These are phyloP conservation scores for Rhyacophila brunnea DNA, from an alignment of 1,140 invertebrate genomes.

Conservation along the genomic window DNA sequence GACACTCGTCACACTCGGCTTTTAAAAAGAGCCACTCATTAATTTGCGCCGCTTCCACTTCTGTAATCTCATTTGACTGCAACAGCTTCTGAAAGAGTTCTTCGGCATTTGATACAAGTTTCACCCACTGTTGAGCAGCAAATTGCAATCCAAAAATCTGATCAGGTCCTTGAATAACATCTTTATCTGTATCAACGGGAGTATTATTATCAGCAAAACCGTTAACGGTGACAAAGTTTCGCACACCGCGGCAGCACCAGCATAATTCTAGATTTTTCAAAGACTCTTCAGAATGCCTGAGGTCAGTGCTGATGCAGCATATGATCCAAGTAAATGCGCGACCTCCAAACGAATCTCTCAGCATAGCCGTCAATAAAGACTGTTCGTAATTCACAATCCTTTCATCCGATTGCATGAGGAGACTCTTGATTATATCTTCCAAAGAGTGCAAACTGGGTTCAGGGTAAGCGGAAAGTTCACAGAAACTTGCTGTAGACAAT, in stretches of 20 bases:
- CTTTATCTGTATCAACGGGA: constrained; percentile 52
- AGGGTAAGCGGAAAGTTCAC: constrained; percentile 61
- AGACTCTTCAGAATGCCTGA: constrained; percentile 61
- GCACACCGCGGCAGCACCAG: constrained; percentile 60
- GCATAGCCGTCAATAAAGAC: constrained; percentile 63
- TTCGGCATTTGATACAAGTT: constrained; percentile 79
- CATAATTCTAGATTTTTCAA: constrained; percentile 62
- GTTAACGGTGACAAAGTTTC: constrained; percentile 67
- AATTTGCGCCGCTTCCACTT: constrained; percentile 73
- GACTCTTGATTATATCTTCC: constrained; percentile 60
- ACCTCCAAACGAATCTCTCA: constrained; percentile 68
- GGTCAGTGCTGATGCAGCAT: constrained; percentile 62
- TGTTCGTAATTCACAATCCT: constrained; percentile 62
- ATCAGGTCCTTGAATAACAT: constrained; percentile 46
- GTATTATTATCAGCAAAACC: constrained; percentile 65
- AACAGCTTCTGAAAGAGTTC: constrained; percentile 72
- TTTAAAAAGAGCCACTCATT: constrained; percentile 82
- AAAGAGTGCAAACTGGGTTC: constrained; percentile 62
- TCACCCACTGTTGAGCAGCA: constrained; percentile 77
- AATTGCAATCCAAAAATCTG: constrained; percentile 71
- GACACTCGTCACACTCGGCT: constrained; percentile 81
- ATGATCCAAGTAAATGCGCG: constrained; percentile 66
- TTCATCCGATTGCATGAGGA: constrained; percentile 57
- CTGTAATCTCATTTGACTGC: constrained; percentile 60
- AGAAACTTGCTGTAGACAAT: constrained; percentile 68